phyloP scores from a whole-genome alignment of 1,140 invertebrate species.

The Lanistes nyassanus region DNA sequence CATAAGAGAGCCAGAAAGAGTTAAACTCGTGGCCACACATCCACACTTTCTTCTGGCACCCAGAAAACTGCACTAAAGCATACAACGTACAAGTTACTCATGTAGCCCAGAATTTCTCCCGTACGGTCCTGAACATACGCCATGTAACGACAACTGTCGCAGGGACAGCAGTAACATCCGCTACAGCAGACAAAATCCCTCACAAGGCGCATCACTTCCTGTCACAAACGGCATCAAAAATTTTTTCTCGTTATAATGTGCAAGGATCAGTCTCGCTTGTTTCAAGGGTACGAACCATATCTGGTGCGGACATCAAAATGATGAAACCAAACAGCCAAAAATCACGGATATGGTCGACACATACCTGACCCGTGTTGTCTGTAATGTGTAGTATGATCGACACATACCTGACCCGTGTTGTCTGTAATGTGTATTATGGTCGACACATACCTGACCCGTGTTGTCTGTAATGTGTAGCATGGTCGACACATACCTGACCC shows the following conservation, averaged over 20 bases:
- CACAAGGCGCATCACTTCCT: conserved; percentile 53
- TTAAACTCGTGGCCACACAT: too few relatives aligned
- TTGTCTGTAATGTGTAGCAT: conserved; percentile 84
- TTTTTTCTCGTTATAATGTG: neutral
- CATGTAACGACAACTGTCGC: conserved; percentile 69
- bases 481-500: too few relatives aligned
- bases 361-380: neutral
- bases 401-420: conserved; percentile 60
- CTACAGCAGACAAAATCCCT: conserved; percentile 80
- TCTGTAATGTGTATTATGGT: conserved; percentile 88
- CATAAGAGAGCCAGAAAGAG: too few relatives aligned
- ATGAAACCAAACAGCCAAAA: neutral
- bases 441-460: too few relatives aligned
- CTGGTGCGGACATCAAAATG: neutral
- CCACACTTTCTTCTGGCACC: too few relatives aligned
- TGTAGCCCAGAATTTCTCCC: conserved; percentile 75
- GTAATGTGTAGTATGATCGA: neutral
- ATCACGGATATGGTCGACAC: neutral
- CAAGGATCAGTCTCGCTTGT: too few relatives aligned
- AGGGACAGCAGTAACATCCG: conserved; percentile 78
- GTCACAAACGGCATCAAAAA: neutral
- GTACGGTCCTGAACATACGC: conserved; percentile 35
- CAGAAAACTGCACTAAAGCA: too few relatives aligned
- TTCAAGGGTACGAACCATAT: too few relatives aligned
- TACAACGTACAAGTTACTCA: conserved; percentile 78